Evolutionary conservation across 2,888 invertebrate genomes (phyloP), one percentile per base, ranked within the genome.

Genomic region (Allygus modestus): DNA sequence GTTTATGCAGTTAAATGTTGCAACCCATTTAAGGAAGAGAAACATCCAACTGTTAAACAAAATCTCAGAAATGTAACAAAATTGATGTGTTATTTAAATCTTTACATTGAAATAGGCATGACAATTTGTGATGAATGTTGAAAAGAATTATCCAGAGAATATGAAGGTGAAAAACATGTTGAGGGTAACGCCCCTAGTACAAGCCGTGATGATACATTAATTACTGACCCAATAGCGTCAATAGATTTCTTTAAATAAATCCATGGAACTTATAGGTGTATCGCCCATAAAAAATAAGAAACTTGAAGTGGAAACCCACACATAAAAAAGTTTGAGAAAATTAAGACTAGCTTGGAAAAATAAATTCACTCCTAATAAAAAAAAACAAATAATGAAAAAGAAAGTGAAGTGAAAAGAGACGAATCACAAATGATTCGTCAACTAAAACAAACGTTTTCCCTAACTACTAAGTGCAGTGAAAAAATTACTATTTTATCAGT

Each of bases 391-490:
- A 4, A 58, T 7, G 26, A 58, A 58, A 12, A 58, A 58, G 5
- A 20, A 23, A 4, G 5, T 58, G 26, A 23, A 9, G 61, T 23
- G 9, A 12, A 4, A 23, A 11, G 5, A 69, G 26, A 69, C 2
- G 71, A 69, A 69, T 9, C 11, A 69, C 2, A 69, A 69, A 69
- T 69, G 5, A 69, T 69, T 31, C 71, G 20, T 11, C 71, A 69
- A 23, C 71, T 26, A 5, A 69, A 69, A 69, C 11, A 69, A 69
- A 69, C 5, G 28, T 69, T 69, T 69, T 7, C 71, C 17, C 4
- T 20, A 7, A 69, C 20, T 11, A 69, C 20, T n/a, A 69, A 69
- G 20, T 4, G 28, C 5, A 69, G 28, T 33, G 20, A 69, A 4
- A 2, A 69, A n/a, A 69, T 20, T 2, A 54, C 54, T 9, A 54